Conservation (phyloP, 2,797 vertebrate genomes). For the Xiphorhynchus erythropygius region DNA sequence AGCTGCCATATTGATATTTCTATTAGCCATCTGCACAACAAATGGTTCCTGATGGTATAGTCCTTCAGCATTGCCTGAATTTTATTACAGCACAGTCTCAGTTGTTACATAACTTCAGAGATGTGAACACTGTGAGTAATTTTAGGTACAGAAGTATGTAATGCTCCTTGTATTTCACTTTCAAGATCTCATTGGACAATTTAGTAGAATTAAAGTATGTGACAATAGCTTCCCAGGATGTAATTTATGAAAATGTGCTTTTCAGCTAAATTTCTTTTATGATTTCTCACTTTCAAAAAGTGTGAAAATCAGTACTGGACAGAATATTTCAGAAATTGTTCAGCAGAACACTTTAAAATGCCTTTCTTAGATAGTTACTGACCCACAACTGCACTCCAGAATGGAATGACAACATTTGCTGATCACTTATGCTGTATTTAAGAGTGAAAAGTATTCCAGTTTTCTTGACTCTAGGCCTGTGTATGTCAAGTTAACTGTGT, state of each 20-base stretch:
- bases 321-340: too few relatives aligned
- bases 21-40: not conserved
- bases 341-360: too few relatives aligned
- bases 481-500: not conserved
- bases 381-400: rapidly evolving
- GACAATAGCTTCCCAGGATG: not conserved
- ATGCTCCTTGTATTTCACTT: not conserved
- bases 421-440: not conserved
- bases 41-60: not conserved
- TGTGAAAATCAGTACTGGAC: too few relatives aligned
- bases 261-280: not conserved
- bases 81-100: not conserved
- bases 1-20: not conserved
- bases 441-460: not conserved
- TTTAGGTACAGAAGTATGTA: not conserved
- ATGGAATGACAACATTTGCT: not conserved
- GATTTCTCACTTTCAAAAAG: not conserved
- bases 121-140: not conserved
- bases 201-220: not conserved
- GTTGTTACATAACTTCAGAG: not conserved
- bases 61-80: not conserved
- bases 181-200: not conserved
- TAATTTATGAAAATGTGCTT: not conserved
- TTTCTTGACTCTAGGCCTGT: not conserved
- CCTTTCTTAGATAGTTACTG: not conserved